Base-by-base conservation (phyloP, 2,797 vertebrate genomes). In the Phoebastria nigripes region DNA sequence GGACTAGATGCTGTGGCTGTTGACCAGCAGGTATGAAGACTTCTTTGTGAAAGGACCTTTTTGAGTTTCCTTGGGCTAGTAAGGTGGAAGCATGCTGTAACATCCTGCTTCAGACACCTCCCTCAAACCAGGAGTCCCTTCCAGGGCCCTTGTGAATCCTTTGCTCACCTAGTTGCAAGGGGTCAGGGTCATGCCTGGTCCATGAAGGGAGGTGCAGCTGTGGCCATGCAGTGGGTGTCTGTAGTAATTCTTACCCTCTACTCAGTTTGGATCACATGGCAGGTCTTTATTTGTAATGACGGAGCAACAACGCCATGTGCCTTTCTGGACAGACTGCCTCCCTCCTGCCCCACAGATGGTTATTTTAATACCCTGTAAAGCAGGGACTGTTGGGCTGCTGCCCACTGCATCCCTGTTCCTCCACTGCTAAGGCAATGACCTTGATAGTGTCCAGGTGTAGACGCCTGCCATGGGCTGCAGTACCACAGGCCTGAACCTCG, bases 1-100 rank as follows among this genome's bases (percentile, higher is more conserved):
- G 99, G 99, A 47, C 98, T 99, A 78, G 99, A 99, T 35, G 99
- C 99, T 21, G 99, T 99, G 7, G 99, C 96, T 73, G 99, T 99
- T 93, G 99, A 99, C 96, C 99, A 99, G 95, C 99, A 99, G 99
- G 99, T 99, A 98, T 3, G 21, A 62, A 70, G 22, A 47, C 18
- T 90, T 76, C 24, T 37, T 51, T 79, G 15, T 31, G 54, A 74
- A 93, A 82, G 16, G 51, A 61, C 8, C 10, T 90, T 83, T 72
- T 65, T 51, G 19, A 72, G 19, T 69, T 91, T 61, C 29, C 41
- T 73, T 9, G 5, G 47, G 39, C 65, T 78, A 10, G 4, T 70
- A 80, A 62, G 41, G n/a, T 55, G 37, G 51, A 83, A 82, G 51
- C 7, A 6, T 66, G 21, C 35, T 91, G 80, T 65, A 66, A 71